phyloP scores from a whole-genome alignment of 1,140 invertebrate species.

The Drosophila kepulauana region DNA sequence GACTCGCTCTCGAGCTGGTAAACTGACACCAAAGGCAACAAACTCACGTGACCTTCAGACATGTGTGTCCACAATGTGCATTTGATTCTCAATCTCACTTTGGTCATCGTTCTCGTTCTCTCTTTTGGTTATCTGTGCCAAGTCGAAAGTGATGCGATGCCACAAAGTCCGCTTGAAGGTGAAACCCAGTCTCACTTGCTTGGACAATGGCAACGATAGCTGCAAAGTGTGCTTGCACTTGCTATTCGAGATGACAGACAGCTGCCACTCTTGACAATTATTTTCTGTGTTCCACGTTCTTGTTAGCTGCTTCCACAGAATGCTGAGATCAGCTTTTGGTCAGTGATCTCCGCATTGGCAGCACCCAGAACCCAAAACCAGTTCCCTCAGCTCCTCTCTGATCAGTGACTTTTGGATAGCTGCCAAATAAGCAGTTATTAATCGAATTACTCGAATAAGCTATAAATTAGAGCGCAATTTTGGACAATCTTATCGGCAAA shows the following conservation, averaged over 20 bases:
- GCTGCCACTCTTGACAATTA: conserved; percentile 37
- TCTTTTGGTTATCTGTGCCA: conserved; percentile 59
- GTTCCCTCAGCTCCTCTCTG: not conserved
- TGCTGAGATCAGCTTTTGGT: conserved; percentile 2
- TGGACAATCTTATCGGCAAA: conserved; percentile 14
- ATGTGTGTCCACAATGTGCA: conserved; percentile 32
- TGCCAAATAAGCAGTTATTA: conserved; percentile 13
- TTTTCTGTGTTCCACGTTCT: conserved; percentile 15
- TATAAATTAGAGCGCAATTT: conserved; percentile 26
- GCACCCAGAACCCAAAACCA: not conserved
- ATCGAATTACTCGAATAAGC: conserved; percentile 11
- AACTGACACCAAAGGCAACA: conserved; percentile 32
- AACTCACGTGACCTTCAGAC: conserved; percentile 38
- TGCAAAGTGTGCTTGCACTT: conserved; percentile 39
- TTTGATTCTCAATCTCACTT: conserved; percentile 16
- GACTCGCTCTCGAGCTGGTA: conserved; percentile 7
- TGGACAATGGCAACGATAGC: conserved; percentile 26
- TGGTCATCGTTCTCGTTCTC: conserved; percentile 20
- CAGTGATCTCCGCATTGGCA: conserved; percentile 12
- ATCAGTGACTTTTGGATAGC: conserved; percentile 15
- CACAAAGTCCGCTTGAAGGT: conserved; percentile 52
- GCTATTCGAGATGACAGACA: conserved; percentile 42
- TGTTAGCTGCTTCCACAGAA: conserved; percentile 26
- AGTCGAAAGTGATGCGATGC: conserved; percentile 66
- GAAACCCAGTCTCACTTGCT: conserved; percentile 65